phyloP scores from a whole-genome alignment of 2,797 vertebrate genomes.

The Tachyglossus aculeatus region DNA sequence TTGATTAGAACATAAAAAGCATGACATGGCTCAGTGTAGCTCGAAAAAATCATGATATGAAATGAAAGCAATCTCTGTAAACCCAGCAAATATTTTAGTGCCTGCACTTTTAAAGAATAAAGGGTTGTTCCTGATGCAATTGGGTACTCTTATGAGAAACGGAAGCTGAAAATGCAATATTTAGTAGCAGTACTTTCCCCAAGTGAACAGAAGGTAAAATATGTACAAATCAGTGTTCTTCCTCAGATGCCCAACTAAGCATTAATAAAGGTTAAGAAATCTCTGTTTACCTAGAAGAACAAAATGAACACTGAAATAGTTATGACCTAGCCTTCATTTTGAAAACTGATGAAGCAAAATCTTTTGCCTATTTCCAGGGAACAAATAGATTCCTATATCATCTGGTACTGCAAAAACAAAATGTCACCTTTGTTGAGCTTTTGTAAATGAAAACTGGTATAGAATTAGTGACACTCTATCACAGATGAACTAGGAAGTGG shows the following conservation, averaged over 20 bases:
- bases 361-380: conserved; percentile 14
- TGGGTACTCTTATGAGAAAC: conserved; percentile 2
- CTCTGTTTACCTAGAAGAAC: conserved; percentile 35
- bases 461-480: background rate
- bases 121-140: background rate
- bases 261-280: conserved; percentile 36
- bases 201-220: conserved; percentile 17
- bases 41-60: conserved; percentile 5
- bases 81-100: background rate
- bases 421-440: background rate
- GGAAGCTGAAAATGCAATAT: conserved; percentile 11
- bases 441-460: background rate
- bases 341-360: conserved; percentile 26
- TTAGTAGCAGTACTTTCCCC: background rate
- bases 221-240: background rate
- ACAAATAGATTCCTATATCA: background rate
- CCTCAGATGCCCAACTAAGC: background rate
- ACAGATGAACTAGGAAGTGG: background rate
- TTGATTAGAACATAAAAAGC: conserved; percentile 26
- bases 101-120: conserved; percentile 5
- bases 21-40: background rate
- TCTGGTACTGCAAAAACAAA: conserved; percentile 19
- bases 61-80: conserved; percentile 15
- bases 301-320: conserved; percentile 22
- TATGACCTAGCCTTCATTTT: conserved; percentile 21